Evolutionary conservation across 2,888 invertebrate genomes (phyloP), one percentile per base, ranked within the genome.

Genomic region (Atrina japonica): DNA sequence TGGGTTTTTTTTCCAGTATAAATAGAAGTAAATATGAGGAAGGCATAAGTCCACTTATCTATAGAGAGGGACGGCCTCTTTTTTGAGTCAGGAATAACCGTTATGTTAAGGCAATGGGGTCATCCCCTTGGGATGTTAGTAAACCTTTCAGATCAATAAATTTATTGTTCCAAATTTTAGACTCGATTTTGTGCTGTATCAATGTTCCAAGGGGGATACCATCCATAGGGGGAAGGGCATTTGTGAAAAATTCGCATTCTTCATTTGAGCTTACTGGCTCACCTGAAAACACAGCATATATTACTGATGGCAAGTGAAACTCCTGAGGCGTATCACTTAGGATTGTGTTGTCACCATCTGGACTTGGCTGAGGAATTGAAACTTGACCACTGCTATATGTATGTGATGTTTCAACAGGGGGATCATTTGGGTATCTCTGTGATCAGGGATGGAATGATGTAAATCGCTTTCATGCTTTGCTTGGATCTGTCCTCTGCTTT

Each of bases 261-360:
- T n/a, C n/a, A n/a, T n/a, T n/a, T 56, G 45, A 43, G 25, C 45
- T 45, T 45, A 45, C 45, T 59, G 59, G 45, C 59, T 59, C 58
- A 58, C 58, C 58, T 43, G 16, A 9, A 58, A 58, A n/a, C n/a
- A n/a, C n/a, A n/a, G n/a, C n/a, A n/a, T n/a, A n/a, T n/a, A n/a
- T n/a, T n/a, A n/a, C n/a, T n/a, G n/a, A n/a, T n/a, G n/a, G n/a
- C n/a, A n/a, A n/a, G n/a, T n/a, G n/a, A n/a, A n/a, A n/a, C n/a
- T n/a, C n/a, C n/a, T n/a, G n/a, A n/a, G n/a, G n/a, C n/a, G n/a
- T n/a, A n/a, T n/a, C n/a, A n/a, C n/a, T n/a, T n/a, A n/a, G n/a
- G n/a, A n/a, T n/a, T n/a, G n/a, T n/a, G n/a, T n/a, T n/a, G n/a
- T n/a, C n/a, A n/a, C n/a, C n/a, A n/a, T n/a, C n/a, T n/a, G n/a